These are phyloP conservation scores for Tetragnatha montana DNA, from an alignment of 2,888 invertebrate genomes.

Conservation along the genomic window DNA sequence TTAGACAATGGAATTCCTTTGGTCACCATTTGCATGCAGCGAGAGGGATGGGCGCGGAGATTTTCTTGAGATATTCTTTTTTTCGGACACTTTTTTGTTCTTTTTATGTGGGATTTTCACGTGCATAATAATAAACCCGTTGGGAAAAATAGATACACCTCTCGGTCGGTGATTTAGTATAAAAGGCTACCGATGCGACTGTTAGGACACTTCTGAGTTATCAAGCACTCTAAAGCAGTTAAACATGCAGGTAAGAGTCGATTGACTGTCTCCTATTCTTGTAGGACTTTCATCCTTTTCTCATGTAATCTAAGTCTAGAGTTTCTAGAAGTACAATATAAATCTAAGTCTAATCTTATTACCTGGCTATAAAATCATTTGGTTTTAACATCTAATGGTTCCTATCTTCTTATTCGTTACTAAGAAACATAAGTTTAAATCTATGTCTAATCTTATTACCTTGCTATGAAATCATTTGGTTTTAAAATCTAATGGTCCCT, in stretches of 20 bases:
- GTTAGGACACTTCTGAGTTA: slow-evolving; percentile 39
- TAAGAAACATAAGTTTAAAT: no score
- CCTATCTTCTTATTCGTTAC: no score
- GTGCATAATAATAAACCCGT: slow-evolving; percentile 28
- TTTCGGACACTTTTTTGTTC: slow-evolving; percentile 12
- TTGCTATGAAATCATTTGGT: no score
- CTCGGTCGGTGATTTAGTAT: slow-evolving; percentile 45
- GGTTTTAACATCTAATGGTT: no score
- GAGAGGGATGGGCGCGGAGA: slow-evolving; percentile 63
- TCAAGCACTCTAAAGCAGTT: slow-evolving; percentile 51
- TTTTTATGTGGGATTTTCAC: slow-evolving; percentile 30
- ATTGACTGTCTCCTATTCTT: neutral
- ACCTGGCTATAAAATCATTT: no score
- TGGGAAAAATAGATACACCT: slow-evolving; percentile 61
- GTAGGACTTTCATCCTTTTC: no score
- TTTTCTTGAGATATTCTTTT: slow-evolving; percentile 28
- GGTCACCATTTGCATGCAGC: slow-evolving; percentile 61
- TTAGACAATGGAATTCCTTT: slow-evolving; percentile 62
- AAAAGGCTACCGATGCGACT: slow-evolving; percentile 40
- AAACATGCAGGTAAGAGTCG: slow-evolving; percentile 57
- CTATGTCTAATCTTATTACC: no score
- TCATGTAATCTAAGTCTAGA: no score
- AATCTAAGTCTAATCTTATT: no score
- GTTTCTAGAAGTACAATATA: no score
- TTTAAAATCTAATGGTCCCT: no score